Evolutionary conservation across 2,888 invertebrate species (phyloP), one percentile per base, ranked within the genome.

Genomic region (Acronicta leporina): DNA sequence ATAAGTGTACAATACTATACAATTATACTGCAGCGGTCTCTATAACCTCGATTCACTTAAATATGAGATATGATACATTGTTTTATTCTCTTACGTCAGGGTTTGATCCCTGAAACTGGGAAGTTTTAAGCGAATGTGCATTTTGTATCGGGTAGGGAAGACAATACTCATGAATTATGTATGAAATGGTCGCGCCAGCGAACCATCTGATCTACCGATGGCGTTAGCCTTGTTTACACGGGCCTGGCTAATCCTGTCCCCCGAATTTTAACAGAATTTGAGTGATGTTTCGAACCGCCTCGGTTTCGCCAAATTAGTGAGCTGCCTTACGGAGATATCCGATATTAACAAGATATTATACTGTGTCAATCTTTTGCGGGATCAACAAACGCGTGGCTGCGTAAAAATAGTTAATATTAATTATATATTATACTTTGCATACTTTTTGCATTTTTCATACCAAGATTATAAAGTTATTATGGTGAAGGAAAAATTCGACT

Each of bases 181-280:
- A 92, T 87, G 75, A 63, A 79, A 75, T 68, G 80, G 75, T 81
- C 69, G 68, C 75, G 76, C 74, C 74, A 75, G 80, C 72, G 83
- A 86, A 85, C 84, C 87, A 87, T 89, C 87, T 85, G 90, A 91
- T 90, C 87, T 87, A 75, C 84, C 86, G 89, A 91, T 90, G 89
- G 86, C 86, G 80, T 81, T 79, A 85, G 77, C 83, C 86, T 88
- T 92, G 91, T 92, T 92, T 92, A 90, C 89, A 87, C 77, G 84
- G 84, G 81, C 81, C 84, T 80, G 74, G 81, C 86, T 92, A 91
- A 92, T 91, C 89, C 85, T 84, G 87, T 87, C 88, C 86, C 76
- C 80, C 74, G 85, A 88, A 89, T 89, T 89, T 90, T 86, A 91
- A 91, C 89, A 88, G 88, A 88, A 89, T 90, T 90, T 89, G 87